phyloP scores from a whole-genome alignment of 2,888 invertebrate genomes.

The Tipula helvola region DNA sequence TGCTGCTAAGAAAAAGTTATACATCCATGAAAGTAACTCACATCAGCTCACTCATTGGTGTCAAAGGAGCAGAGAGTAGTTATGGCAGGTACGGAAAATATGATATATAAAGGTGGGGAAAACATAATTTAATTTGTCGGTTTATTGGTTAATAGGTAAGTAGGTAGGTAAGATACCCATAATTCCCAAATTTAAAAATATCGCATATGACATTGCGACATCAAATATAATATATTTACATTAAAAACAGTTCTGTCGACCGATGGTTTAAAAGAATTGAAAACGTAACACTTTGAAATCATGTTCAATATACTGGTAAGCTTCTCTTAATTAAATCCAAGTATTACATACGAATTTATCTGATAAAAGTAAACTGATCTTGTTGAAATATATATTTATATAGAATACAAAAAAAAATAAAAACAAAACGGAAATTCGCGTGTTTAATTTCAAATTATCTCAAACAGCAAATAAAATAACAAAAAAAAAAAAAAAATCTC shows the following conservation, averaged over 20 bases:
- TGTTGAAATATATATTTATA: neutral
- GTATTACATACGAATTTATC: neutral
- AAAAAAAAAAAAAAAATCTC: neutral
- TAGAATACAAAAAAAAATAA: neutral
- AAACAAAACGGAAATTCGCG: neutral
- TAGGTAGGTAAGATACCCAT: too few species aligned
- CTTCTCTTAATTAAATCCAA: neutral
- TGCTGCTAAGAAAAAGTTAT: too few species aligned
- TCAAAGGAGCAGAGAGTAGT: too few species aligned
- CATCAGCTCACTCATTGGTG: too few species aligned
- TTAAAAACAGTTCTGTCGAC: neutral
- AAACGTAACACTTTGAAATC: neutral
- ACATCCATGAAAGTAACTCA: too few species aligned
- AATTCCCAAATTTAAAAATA: too few species aligned
- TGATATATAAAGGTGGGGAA: too few species aligned
- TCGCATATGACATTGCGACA: too few species aligned
- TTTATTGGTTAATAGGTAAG: too few species aligned
- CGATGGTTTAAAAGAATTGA: neutral
- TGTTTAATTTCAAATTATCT: constrained; percentile 4
- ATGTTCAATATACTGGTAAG: neutral
- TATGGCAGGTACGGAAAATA: too few species aligned
- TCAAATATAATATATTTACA: too few species aligned
- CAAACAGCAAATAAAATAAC: neutral
- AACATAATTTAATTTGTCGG: too few species aligned
- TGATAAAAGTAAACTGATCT: neutral